Conservation (phyloP, 2,888 invertebrate genomes). For the Scaptomyza parva region DNA sequence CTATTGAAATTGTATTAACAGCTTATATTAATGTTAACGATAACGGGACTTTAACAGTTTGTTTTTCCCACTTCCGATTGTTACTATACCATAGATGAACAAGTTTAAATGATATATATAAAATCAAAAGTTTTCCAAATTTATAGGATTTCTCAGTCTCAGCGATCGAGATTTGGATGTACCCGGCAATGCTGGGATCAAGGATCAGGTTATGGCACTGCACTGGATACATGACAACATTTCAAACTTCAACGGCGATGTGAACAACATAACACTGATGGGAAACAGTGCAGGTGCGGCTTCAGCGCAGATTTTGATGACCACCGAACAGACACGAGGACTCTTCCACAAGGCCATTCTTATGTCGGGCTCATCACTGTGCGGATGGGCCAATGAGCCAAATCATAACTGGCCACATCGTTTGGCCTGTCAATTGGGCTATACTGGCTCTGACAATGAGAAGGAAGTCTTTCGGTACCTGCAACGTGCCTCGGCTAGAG, state of each 20-base stretch:
- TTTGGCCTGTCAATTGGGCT: slow-evolving; percentile 81
- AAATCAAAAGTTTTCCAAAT: background rate
- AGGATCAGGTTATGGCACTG: slow-evolving; percentile 86
- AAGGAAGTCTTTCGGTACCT: slow-evolving; percentile 75
- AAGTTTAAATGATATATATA: background rate
- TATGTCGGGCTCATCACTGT: slow-evolving; percentile 81
- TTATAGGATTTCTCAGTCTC: slow-evolving; percentile 85
- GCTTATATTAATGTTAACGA: background rate
- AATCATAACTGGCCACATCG: slow-evolving; percentile 71
- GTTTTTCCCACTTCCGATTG: background rate
- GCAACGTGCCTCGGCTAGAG: slow-evolving; percentile 50
- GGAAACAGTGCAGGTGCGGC: slow-evolving; percentile 86
- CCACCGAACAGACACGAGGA: slow-evolving; percentile 84
- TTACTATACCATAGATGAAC: background rate
- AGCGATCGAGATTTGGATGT: slow-evolving; percentile 85
- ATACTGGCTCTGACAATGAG: slow-evolving; percentile 82
- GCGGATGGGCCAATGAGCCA: slow-evolving; percentile 78
- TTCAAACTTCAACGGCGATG: slow-evolving; percentile 85
- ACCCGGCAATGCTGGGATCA: slow-evolving; percentile 86
- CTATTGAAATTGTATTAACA: background rate
- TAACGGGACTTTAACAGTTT: background rate
- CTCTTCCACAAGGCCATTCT: slow-evolving; percentile 83
- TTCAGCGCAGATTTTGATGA: slow-evolving; percentile 84
- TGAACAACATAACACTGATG: slow-evolving; percentile 85
- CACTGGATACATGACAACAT: slow-evolving; percentile 86